Evolutionary conservation across 1,140 invertebrate species (phyloP).

Genomic region (Neuroterus valhalla): DNA sequence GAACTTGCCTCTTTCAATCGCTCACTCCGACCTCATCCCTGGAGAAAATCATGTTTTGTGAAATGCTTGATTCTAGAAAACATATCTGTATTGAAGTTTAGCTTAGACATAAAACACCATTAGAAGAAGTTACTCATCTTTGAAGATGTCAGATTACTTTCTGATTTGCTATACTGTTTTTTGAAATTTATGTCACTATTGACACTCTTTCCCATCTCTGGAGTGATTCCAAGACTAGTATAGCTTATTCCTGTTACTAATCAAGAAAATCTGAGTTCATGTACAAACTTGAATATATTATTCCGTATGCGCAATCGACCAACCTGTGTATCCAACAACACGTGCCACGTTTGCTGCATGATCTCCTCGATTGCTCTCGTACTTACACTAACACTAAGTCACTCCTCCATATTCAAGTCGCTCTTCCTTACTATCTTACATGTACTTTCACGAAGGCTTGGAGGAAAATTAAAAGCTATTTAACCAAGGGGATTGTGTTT

Average conservation of each 20-base stretch:
- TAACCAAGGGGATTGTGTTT: slow-evolving; percentile 48
- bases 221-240: too few relatives aligned
- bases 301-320: slow-evolving; percentile 51
- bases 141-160: too few relatives aligned
- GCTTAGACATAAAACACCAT: too few relatives aligned
- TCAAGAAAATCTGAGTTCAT: slow-evolving; percentile 13
- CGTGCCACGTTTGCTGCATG: slow-evolving; percentile 64
- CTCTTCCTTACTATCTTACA: slow-evolving; percentile 40
- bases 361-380: slow-evolving; percentile 58
- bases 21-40: too few relatives aligned
- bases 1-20: not conserved
- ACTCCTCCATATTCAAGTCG: slow-evolving; percentile 36
- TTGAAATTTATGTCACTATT: too few relatives aligned
- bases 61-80: too few relatives aligned
- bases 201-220: too few relatives aligned
- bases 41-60: too few relatives aligned
- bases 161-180: too few relatives aligned
- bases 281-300: slow-evolving; percentile 38
- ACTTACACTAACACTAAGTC: slow-evolving; percentile 28
- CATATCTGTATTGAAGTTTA: too few relatives aligned
- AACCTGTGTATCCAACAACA: slow-evolving; percentile 61
- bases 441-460: slow-evolving; percentile 37
- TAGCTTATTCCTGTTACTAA: slow-evolving; percentile 1
- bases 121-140: too few relatives aligned
- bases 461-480: slow-evolving; percentile 54